These are phyloP conservation scores for Branchinecta lynchi DNA, from an alignment of 1,140 invertebrate species.

Conservation along the genomic window DNA sequence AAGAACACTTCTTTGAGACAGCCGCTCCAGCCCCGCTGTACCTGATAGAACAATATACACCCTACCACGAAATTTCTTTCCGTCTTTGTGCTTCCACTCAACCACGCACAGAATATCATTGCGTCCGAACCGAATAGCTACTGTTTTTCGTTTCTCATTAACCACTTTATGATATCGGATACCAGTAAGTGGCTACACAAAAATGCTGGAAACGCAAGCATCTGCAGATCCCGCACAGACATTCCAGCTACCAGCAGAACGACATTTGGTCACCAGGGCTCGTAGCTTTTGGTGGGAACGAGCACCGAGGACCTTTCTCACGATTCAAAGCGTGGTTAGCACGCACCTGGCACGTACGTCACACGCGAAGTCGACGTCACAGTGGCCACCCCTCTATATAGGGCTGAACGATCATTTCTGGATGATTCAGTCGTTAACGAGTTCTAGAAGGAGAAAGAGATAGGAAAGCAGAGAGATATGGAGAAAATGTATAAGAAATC, in stretches of 20 bases:
- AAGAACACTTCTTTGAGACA: too few species aligned
- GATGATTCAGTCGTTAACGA: too few species aligned
- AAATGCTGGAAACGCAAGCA: background rate
- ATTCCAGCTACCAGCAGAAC: background rate
- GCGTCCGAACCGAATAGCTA: too few species aligned
- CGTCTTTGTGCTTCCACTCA: too few species aligned
- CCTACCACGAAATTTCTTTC: too few species aligned
- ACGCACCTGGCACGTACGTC: slow-evolving; percentile 22
- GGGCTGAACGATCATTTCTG: background rate
- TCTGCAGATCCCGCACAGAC: background rate
- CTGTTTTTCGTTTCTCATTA: too few species aligned
- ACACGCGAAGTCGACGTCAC: slow-evolving; percentile 20
- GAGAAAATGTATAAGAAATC: background rate
- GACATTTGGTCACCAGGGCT: slow-evolving; percentile 10
- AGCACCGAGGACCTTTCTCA: slow-evolving; percentile 16
- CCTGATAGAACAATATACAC: too few species aligned
- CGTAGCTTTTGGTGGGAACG: slow-evolving; percentile 17
- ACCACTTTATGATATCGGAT: too few species aligned
- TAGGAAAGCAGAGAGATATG: background rate
- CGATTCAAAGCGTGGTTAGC: slow-evolving; percentile 19
- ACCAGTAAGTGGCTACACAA: too few species aligned
- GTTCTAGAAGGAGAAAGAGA: background rate
- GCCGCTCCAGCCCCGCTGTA: too few species aligned
- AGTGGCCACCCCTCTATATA: slow-evolving; percentile 13
- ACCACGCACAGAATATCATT: too few species aligned